Evolutionary conservation across 2,797 vertebrate genomes (phyloP).

Genomic region (Brachyrhaphis roseni): DNA sequence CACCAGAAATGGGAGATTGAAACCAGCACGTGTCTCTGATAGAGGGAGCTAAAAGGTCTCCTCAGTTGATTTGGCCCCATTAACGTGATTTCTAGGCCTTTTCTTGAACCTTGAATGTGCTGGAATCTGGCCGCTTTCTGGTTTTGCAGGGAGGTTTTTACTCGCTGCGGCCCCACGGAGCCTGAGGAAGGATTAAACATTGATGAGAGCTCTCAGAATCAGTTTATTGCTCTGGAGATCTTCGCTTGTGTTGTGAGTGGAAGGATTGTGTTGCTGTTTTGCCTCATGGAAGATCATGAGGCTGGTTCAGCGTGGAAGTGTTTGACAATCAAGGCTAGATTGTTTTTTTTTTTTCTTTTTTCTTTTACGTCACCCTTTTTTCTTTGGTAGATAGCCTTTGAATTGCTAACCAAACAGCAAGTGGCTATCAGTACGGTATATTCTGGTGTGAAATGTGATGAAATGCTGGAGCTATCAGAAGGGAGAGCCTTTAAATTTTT

Average conservation of each 20-base stretch:
- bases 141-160: constrained; percentile 69
- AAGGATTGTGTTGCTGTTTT: constrained; percentile 76
- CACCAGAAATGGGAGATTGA: constrained; percentile 7
- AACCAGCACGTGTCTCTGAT: constrained; percentile 36
- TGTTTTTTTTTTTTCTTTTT: constrained; percentile 12
- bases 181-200: constrained; percentile 79
- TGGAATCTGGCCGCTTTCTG: constrained; percentile 62
- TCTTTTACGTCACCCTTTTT: constrained; percentile 3
- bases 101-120: constrained; percentile 70
- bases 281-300: constrained; percentile 66
- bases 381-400: constrained; percentile 49
- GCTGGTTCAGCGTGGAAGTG: constrained; percentile 59
- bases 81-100: constrained; percentile 71
- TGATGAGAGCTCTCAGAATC: constrained; percentile 80
- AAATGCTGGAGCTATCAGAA: constrained; percentile 54
- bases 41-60: constrained; percentile 56
- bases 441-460: constrained; percentile 64
- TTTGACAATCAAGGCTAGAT: constrained; percentile 74
- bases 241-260: constrained; percentile 75
- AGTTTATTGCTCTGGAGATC: constrained; percentile 80
- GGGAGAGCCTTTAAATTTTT: constrained; percentile 50
- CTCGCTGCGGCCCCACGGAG: constrained; percentile 62
- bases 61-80: constrained; percentile 60
- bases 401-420: constrained; percentile 46
- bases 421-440: constrained; percentile 44